Base-by-base conservation (phyloP, 2,113 vertebrate species). In the Limnothrissa miodon region DNA sequence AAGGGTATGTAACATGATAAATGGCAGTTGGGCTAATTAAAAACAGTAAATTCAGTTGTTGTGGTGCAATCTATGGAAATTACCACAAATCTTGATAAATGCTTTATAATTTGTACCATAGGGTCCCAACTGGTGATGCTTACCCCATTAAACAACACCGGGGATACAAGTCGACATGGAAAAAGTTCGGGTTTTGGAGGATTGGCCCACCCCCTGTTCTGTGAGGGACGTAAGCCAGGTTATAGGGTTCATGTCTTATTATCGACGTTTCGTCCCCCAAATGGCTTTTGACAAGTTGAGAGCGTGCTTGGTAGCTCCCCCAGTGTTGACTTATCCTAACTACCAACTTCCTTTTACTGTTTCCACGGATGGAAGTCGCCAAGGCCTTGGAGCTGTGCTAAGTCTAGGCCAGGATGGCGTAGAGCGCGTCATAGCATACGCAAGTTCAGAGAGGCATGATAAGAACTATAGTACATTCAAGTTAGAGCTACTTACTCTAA, bases 241-340 rank as follows among this genome's bases (percentile, higher is more conserved):
- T 17, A 36, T 86, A 6, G 87, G 85, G 4, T 83, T 88, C 13
- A 70, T 83, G 74, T 46, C 45, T 9, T 86, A 86, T 36, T 85
- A 83, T 19, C 10, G 62, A 15, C 33, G 23, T 1, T 83, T 81
- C 39, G 81, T 87, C 23, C 83, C 79, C 2, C 44, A n/a, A n/a
- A n/a, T 45, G 44, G 44, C 44, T 45, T 45, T 45, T 45, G 44
- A 45, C 44, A 45, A 45, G 29, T 45, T 87, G 39, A 82, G 70
- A 51, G 17, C 21, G 29, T 53, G 78, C 5, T 46, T 87, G 3
- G 82, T 78, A 78, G 66, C 80, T 4, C 74, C 81, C 5, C 84
- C 74, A 2, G 23, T 84, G 6, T 82, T 86, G 23, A 79, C 82
- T 23, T 86, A 83, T 39, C 79, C 46, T 6, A 62, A 86, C 46